These are phyloP conservation scores for Menidia menidia DNA, from an alignment of 2,797 vertebrate species.

Conservation along the genomic window DNA sequence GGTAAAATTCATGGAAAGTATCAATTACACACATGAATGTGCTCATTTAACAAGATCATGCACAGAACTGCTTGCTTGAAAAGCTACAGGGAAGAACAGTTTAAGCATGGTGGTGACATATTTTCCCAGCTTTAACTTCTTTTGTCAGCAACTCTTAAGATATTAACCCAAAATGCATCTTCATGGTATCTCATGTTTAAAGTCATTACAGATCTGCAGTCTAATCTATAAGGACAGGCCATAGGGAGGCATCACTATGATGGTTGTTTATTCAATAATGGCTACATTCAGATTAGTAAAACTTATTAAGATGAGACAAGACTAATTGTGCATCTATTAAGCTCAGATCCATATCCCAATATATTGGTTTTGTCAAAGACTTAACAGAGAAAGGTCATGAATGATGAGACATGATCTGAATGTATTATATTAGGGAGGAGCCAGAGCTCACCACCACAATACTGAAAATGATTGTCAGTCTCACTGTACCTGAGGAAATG, in stretches of 20 bases:
- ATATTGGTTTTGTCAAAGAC: constrained; percentile 61
- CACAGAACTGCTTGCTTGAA: too few species aligned
- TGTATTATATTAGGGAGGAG: constrained; percentile 49
- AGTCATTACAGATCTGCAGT: constrained; percentile 1
- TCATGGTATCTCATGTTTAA: not conserved
- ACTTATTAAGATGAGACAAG: constrained; percentile 56
- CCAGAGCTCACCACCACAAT: constrained; percentile 15
- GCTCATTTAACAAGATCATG: too few species aligned
- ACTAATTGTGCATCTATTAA: constrained; percentile 60
- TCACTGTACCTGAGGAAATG: constrained; percentile 26
- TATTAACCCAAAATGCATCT: not conserved
- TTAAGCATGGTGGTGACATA: not conserved
- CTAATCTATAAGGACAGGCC: not conserved
- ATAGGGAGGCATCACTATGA: not conserved
- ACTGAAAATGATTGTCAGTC: constrained; percentile 33
- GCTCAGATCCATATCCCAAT: constrained; percentile 55
- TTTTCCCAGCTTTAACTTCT: too few species aligned
- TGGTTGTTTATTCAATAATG: constrained; percentile 61
- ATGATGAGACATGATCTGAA: constrained; percentile 50
- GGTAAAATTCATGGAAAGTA: too few species aligned
- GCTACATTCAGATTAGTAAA: constrained; percentile 64
- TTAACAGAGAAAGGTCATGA: constrained; percentile 46
- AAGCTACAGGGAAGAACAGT: too few species aligned
- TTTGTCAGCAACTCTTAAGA: too few species aligned
- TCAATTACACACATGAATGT: too few species aligned